phyloP scores from a whole-genome alignment of 2,888 invertebrate genomes.

The Dastarcus helophoroides region DNA sequence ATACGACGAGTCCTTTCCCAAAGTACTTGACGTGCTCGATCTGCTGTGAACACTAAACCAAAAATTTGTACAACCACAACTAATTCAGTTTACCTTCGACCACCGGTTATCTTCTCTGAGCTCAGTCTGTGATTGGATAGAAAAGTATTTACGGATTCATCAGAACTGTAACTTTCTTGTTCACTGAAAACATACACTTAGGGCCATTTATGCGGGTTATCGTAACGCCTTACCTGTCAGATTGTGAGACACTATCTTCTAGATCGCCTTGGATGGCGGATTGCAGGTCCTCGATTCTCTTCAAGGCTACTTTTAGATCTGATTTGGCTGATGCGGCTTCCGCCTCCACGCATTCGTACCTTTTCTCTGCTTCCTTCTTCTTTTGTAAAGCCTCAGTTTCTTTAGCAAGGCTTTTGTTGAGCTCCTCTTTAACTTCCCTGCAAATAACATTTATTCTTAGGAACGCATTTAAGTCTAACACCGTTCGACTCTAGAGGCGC shows the following conservation, averaged over 20 bases:
- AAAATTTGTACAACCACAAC: background rate
- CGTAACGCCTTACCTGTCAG: constrained; percentile 45
- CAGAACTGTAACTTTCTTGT: constrained; percentile 54
- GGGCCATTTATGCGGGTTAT: background rate
- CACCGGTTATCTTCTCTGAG: no score
- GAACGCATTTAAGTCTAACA: no score
- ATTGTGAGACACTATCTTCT: constrained; percentile 53
- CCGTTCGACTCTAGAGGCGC: no score
- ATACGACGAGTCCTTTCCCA: constrained; percentile 32
- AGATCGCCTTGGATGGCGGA: constrained; percentile 84
- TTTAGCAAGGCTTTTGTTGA: constrained; percentile 54
- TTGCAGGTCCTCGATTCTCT: constrained; percentile 84
- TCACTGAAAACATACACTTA: constrained; percentile 37
- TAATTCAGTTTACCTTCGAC: constrained; percentile 11
- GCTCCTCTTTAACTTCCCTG: constrained; percentile 71
- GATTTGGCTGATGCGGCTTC: constrained; percentile 60
- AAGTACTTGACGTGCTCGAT: constrained; percentile 28
- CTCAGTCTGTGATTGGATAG: constrained; percentile 48
- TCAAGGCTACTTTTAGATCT: constrained; percentile 78
- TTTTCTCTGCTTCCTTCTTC: constrained; percentile 64
- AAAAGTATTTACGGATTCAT: constrained; percentile 52
- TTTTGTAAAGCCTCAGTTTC: constrained; percentile 66
- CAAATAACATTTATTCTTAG: no score
- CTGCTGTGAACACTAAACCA: constrained; percentile 16
- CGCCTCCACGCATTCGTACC: constrained; percentile 56